These are phyloP conservation scores for Burhinus bistriatus DNA, from an alignment of 2,113 vertebrate species.

Conservation along the genomic window DNA sequence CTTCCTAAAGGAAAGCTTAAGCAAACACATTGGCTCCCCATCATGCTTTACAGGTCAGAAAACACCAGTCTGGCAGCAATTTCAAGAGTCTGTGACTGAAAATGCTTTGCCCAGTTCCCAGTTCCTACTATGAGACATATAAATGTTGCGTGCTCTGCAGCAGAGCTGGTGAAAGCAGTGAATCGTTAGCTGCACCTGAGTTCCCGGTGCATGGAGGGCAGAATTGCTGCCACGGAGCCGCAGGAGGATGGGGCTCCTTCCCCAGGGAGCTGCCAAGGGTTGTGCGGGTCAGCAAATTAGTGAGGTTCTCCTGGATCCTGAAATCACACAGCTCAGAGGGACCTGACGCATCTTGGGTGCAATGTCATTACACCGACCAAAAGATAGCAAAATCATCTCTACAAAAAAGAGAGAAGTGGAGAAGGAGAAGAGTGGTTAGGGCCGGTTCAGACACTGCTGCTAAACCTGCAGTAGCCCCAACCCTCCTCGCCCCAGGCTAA, in stretches of 20 bases:
- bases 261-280: not conserved
- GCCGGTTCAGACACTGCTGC: conserved; percentile 59
- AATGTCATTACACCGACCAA: not conserved
- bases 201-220: not conserved
- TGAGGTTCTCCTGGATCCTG: conserved; percentile 55
- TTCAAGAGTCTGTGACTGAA: not conserved
- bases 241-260: not conserved
- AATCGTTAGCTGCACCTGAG: not conserved
- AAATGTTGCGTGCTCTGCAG: not conserved
- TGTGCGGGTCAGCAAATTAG: not conserved
- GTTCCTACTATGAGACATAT: not conserved
- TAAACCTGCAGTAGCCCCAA: not conserved
- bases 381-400: not conserved
- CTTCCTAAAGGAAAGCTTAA: not conserved
- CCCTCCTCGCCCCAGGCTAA: not conserved
- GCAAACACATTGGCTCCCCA: not conserved
- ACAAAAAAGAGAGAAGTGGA: not conserved
- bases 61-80: not conserved
- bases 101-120: not conserved
- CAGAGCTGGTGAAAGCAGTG: accelerated
- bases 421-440: conserved; percentile 13
- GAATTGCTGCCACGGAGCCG: accelerated
- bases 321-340: not conserved
- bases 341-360: not conserved
- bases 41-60: not conserved